Percentiles rank a stretch among this genome's conserved stretches.
phyloP scores from a whole-genome alignment of 1,140 invertebrate genomes.

The Adelges cooleyi region DNA sequence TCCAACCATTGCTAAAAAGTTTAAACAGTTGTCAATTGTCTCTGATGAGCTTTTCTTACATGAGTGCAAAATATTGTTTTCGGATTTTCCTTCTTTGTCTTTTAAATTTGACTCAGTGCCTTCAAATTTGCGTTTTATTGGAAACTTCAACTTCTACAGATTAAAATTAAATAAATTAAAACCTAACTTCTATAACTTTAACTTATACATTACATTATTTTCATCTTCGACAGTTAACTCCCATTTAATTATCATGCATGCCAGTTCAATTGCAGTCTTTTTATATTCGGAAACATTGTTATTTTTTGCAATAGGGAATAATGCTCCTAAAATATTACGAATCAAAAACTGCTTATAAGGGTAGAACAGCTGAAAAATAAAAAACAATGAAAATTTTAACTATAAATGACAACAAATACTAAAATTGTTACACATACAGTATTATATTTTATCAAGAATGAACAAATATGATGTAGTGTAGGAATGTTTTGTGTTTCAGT shows the following conservation, averaged over 20 bases:
- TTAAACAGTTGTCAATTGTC: slow-evolving; percentile 18
- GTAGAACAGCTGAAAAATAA: background rate
- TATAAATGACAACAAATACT: background rate
- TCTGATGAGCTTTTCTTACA: background rate
- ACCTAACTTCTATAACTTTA: background rate
- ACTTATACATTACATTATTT: background rate
- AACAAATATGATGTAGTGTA: slow-evolving; percentile 8
- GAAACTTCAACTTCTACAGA: background rate
- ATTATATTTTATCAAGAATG: slow-evolving; percentile 22
- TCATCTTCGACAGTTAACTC: background rate
- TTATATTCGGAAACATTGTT: slow-evolving; percentile 14
- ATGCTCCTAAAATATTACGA: background rate
- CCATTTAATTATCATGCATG: slow-evolving; percentile 19
- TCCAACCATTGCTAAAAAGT: slow-evolving; percentile 20
- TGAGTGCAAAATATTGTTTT: background rate
- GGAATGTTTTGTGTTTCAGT: slow-evolving; percentile 14
- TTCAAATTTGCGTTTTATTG: background rate
- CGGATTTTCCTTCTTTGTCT: background rate
- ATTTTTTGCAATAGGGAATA: slow-evolving; percentile 21
- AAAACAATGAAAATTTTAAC: background rate
- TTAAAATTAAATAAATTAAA: background rate
- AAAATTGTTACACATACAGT: background rate
- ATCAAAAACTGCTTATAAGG: slow-evolving; percentile 10
- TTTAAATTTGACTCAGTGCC: background rate
- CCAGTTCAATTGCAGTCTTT: slow-evolving; percentile 10